phyloP scores from a whole-genome alignment of 2,797 vertebrate genomes.

The Coranthus polyacanthus region DNA sequence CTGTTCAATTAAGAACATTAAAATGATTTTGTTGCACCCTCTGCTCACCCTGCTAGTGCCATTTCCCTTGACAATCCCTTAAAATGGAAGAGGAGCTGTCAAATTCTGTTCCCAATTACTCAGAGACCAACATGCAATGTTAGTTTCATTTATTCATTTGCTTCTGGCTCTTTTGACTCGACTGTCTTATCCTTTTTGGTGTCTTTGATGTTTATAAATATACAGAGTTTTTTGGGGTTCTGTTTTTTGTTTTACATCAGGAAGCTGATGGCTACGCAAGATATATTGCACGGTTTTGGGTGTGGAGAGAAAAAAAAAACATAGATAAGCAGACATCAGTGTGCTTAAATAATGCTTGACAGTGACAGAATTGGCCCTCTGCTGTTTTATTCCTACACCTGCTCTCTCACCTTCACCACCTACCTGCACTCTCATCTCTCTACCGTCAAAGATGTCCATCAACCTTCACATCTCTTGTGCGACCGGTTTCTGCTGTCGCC shows the following conservation, averaged over 20 bases:
- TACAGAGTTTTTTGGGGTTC: neutral
- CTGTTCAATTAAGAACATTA: conserved; percentile 55
- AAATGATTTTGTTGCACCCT: conserved; percentile 46
- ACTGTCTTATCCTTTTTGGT: conserved; percentile 9
- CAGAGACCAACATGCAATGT: conserved; percentile 7
- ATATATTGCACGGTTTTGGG: neutral
- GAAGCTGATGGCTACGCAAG: neutral
- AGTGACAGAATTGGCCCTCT: neutral
- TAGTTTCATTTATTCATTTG: conserved; percentile 28
- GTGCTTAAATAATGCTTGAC: no score
- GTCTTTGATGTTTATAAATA: conserved; percentile 23
- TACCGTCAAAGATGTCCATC: conserved; percentile 34
- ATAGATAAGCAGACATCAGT: no score
- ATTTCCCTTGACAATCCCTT: conserved; percentile 18
- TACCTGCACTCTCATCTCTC: conserved; percentile 17
- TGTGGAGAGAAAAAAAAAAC: neutral
- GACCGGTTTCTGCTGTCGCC: conserved; percentile 47
- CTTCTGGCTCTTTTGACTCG: conserved; percentile 11
- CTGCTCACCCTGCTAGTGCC: conserved; percentile 10
- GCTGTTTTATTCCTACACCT: conserved; percentile 7
- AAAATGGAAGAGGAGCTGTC: conserved; percentile 27
- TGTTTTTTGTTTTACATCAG: conserved; percentile 11
- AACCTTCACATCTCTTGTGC: conserved; percentile 35
- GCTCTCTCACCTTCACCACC: conserved; percentile 10
- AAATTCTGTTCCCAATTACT: conserved; percentile 28